Evolutionary conservation across 1,140 invertebrate species (phyloP), one percentile per base, ranked within the genome.

Genomic region (Homalodisca vitripennis): DNA sequence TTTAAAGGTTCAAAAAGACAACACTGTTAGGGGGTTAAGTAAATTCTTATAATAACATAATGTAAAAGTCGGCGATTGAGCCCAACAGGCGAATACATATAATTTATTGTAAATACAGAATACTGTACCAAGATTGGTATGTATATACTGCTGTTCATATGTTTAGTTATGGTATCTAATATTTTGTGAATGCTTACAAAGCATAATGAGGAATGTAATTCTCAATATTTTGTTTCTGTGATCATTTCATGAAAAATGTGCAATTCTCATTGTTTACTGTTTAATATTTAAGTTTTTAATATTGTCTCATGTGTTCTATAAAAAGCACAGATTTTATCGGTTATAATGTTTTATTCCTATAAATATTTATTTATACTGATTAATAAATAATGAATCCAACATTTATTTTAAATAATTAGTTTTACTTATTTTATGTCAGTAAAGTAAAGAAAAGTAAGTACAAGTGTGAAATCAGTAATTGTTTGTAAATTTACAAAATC

Each of bases 191-290:
- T 3, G 6, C 22, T 69, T 62, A 46, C 41, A 63, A 65, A 63
- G 53, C 66, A 51, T 29, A 60, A 48, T 70, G 68, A 70, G 68
- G 68, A 70, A 70, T 70, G 55, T 32, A 70, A 70, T 70, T 70
- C 68, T 70, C 68, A 55, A 47, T 57, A 63, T n/a, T 64, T 70
- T 65, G 55, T 47, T 63, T 46, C 51, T 63, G 67, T 69, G 67
- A 69, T 69, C 29, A 55, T 55, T 24, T 67, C 22, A 6, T 51
- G 3, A 3, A 22, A 3, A 10, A 51, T 51, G 48, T 51, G 48
- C 48, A 51, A 51, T 51, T 22, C 48, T 53, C 20, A 67, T 47
- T 47, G 32, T 24, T 20, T 22, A 47, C n/a, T 24, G 20, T 10
- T 46, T 66, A 47, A 20, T 20, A 48, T n/a, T 13, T 24, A 66